These are phyloP conservation scores for Microctenopoma lineatum DNA, from an alignment of 2,797 vertebrate species.

Conservation along the genomic window DNA sequence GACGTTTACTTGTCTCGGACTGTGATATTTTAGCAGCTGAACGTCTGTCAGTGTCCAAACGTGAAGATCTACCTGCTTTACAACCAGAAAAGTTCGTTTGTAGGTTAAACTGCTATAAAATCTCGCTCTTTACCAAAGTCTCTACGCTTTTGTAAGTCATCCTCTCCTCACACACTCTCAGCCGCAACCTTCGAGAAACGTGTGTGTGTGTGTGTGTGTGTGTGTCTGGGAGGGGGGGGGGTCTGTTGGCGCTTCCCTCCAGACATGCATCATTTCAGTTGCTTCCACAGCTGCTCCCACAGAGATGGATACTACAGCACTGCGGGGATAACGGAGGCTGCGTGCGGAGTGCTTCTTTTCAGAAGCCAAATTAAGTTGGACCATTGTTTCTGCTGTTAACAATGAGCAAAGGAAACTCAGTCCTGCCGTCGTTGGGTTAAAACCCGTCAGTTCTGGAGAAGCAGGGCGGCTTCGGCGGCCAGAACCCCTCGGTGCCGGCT, in stretches of 20 bases:
- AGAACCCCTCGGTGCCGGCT: conserved; percentile 41
- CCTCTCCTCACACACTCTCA: conserved; percentile 41
- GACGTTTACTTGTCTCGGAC: not conserved
- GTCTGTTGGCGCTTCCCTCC: conserved; percentile 56
- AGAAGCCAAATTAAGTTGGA: conserved; percentile 8
- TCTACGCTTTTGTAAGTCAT: conserved; percentile 6
- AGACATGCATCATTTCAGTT: conserved; percentile 67
- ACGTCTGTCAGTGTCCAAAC: too few species aligned
- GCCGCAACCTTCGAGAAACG: conserved; percentile 68
- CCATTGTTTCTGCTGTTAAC: conserved; percentile 12
- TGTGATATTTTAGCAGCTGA: not conserved
- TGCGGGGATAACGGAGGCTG: conserved; percentile 69
- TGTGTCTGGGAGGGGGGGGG: conserved; percentile 49
- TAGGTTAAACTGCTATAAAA: not conserved
- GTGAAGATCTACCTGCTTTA: not conserved
- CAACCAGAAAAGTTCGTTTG: not conserved
- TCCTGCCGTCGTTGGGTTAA: conserved; percentile 40
- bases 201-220: too few species aligned
- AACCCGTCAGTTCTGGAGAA: conserved; percentile 40
- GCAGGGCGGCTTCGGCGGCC: conserved; percentile 24
- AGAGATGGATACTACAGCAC: conserved; percentile 71
- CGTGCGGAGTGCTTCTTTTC: conserved; percentile 24
- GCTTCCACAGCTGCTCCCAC: conserved; percentile 63
- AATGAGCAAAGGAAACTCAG: conserved; percentile 27
- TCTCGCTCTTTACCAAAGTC: not conserved